Percentiles rank a stretch among this genome's conserved stretches.
Evolutionary conservation across 2,113 vertebrate genomes (phyloP).

Genomic region (Australoheros scitulus): DNA sequence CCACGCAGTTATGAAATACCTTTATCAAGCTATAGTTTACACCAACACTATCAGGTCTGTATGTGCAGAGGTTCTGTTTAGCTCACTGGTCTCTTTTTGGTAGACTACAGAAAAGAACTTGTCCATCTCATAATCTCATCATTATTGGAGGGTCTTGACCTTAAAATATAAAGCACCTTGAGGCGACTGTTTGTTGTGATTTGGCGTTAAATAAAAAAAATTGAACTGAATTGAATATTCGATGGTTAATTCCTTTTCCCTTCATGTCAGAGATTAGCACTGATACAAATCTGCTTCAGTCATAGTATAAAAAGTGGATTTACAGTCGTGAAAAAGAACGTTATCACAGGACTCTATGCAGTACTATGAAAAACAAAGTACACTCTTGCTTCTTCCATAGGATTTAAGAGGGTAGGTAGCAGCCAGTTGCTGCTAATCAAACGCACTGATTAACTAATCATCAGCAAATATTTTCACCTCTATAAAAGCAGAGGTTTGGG

Average conservation of each 20-base stretch:
- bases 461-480: not conserved
- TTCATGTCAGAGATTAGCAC: constrained; percentile 9
- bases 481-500: not conserved
- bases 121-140: not conserved
- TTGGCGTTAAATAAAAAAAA: no score
- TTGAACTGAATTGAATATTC: not conserved
- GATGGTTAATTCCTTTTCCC: not conserved
- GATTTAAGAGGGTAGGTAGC: not conserved
- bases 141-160: no score
- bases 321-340: no score
- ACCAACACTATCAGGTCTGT: rapidly evolving
- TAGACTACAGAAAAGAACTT: not conserved
- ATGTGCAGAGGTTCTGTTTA: not conserved
- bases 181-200: no score
- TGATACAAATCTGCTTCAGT: constrained; percentile 3
- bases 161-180: no score
- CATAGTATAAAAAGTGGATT: no score
- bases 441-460: not conserved
- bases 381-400: not conserved
- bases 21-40: constrained; percentile 23
- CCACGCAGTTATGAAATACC: constrained; percentile 18
- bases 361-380: not conserved
- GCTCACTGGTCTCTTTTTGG: not conserved
- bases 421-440: not conserved
- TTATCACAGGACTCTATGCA: no score